Conservation (phyloP, 1,140 invertebrate species). For the Caenorhabditis brenneri region DNA sequence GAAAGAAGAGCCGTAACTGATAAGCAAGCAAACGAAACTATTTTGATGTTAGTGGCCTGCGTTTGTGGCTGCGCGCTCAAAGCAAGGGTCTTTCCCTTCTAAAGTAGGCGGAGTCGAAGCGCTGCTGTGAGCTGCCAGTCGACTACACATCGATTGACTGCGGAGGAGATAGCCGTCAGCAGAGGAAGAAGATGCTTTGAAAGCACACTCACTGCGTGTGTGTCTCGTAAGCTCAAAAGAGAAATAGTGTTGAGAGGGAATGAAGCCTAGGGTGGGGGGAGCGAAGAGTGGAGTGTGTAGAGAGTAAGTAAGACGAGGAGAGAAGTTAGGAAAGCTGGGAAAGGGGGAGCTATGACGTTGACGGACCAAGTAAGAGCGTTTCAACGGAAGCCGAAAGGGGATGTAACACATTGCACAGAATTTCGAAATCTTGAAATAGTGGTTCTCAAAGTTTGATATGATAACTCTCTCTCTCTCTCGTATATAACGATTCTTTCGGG, state of each 20-base stretch:
- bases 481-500: too few relatives aligned
- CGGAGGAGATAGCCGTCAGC: constrained; percentile 14
- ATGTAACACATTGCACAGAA: not conserved
- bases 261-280: not conserved
- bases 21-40: constrained; percentile 1
- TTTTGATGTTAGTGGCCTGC: not conserved
- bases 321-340: not conserved
- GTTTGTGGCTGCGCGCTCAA: constrained; percentile 11
- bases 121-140: not conserved
- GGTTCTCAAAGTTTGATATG: too few relatives aligned
- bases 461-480: too few relatives aligned
- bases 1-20: constrained; percentile 1
- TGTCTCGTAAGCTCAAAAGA: not conserved
- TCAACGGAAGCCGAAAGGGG: not conserved
- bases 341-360: constrained; percentile 20
- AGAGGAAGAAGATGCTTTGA: constrained; percentile 38
- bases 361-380: constrained; percentile 31
- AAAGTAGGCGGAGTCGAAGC: not conserved
- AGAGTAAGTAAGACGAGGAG: constrained; percentile 1
- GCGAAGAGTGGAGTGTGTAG: not conserved
- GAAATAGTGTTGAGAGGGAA: constrained; percentile 19
- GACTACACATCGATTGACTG: constrained; percentile 37
- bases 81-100: not conserved
- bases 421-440: too few relatives aligned
- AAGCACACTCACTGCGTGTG: not conserved